phyloP scores from a whole-genome alignment of 2,797 vertebrate species.

The Apogon talboti region DNA sequence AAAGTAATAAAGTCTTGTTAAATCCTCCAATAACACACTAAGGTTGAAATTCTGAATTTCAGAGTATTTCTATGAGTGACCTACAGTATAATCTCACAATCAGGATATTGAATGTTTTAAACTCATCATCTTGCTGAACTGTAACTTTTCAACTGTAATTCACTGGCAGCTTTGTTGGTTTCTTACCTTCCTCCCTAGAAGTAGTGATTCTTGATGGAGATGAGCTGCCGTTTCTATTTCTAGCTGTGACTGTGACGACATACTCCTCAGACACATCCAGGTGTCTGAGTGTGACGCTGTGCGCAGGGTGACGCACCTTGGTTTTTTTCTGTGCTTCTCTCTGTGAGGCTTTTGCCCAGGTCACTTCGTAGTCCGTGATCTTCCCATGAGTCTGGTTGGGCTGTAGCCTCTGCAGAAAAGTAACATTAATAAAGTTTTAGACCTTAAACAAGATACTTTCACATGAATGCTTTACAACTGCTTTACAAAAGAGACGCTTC shows the following conservation, averaged over 20 bases:
- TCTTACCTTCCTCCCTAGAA: conserved; percentile 57
- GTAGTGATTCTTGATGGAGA: conserved; percentile 59
- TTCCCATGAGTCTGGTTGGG: conserved; percentile 72
- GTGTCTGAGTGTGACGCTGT: conserved; percentile 18
- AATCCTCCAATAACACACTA: too few relatives aligned
- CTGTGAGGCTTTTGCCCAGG: conserved; percentile 28
- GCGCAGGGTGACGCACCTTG: neutral
- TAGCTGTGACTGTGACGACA: conserved; percentile 63
- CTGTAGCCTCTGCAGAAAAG: conserved; percentile 48
- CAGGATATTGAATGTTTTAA: too few relatives aligned
- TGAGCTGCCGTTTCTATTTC: conserved; percentile 71
- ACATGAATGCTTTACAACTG: neutral
- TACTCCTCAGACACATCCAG: conserved; percentile 21
- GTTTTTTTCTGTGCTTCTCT: neutral
- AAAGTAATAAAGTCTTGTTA: too few relatives aligned
- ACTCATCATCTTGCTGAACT: too few relatives aligned
- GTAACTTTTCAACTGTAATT: too few relatives aligned
- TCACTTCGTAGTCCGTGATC: conserved; percentile 70
- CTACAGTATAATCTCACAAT: too few relatives aligned
- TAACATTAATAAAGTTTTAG: neutral
- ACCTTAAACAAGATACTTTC: neutral
- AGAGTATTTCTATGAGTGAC: too few relatives aligned
- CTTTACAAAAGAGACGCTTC: neutral
- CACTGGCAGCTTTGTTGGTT: neutral
- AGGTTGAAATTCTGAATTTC: too few relatives aligned